Evolutionary conservation across 2,113 vertebrate species (phyloP).

Genomic region (Jacana jacana): DNA sequence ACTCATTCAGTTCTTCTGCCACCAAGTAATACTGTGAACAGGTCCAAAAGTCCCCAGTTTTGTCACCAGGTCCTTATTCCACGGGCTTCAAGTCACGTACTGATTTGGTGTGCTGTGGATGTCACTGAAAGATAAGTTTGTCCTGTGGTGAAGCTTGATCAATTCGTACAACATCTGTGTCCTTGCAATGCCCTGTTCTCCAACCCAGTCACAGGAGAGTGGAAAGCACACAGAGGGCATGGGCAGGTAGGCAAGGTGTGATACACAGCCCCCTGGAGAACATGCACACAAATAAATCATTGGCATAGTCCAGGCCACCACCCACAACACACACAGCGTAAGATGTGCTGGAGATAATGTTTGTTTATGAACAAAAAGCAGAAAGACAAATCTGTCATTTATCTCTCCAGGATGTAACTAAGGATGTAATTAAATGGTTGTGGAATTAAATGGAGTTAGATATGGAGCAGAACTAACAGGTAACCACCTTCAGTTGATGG

Average conservation of each 20-base stretch:
- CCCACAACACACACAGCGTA: background rate
- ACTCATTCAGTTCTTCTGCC: background rate
- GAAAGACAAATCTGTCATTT: background rate
- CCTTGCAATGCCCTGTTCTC: background rate
- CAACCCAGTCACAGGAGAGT: background rate
- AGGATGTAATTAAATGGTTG: background rate
- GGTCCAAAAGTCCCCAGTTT: background rate
- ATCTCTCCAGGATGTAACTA: background rate
- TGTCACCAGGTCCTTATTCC: background rate
- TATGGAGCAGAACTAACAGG: background rate
- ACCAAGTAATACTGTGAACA: background rate
- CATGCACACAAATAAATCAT: rapidly evolving
- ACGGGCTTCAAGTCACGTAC: background rate
- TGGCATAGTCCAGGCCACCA: background rate
- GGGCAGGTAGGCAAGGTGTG: background rate
- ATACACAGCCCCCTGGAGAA: background rate
- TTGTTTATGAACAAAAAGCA: background rate
- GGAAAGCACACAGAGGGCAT: background rate
- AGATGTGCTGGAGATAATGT: background rate
- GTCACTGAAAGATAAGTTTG: background rate
- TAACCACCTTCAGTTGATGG: background rate
- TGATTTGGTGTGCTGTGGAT: background rate
- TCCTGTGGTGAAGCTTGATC: background rate
- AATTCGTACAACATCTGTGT: background rate
- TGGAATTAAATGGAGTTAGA: background rate